Base-by-base conservation (phyloP, 2,888 invertebrate species). In the Parascotia fuliginaria region DNA sequence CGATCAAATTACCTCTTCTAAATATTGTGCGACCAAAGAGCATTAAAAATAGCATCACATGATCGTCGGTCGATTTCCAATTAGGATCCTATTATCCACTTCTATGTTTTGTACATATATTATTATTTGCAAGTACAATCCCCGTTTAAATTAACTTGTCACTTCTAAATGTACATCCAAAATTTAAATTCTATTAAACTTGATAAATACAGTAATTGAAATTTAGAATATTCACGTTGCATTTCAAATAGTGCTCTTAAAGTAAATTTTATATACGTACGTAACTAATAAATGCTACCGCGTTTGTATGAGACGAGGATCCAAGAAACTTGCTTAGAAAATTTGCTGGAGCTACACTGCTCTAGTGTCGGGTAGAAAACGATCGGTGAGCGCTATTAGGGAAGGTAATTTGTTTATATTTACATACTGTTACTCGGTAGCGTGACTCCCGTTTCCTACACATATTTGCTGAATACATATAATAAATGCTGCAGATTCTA, bases 371-470 rank as follows among this genome's bases (percentile, higher is more conserved):
- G 24, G 4, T 59, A 51, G 47, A 55, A 67, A 59, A 46, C 55
- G 52, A 65, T 68, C 63, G 54, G 54, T 47, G 59, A 53, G 61
- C 60, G 65, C 70, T 66, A 76, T 76, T 73, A 74, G 48, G 60
- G 44, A 55, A 59, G 49, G 51, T 70, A 75, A 76, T 76, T 65
- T 72, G 71, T 69, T 72, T 70, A 52, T 70, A 69, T 73, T 70
- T 72, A 70, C 73, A 65, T 73, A 63, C 44, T 54, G 61, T 48
- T 56, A 47, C 42, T 49, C 15, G 32, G 55, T 65, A 56, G 65
- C 73, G 70, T 70, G 69, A 59, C 65, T 70, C 40, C 56, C 51
- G 45, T 44, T 50, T 56, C 36, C 49, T 47, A 59, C 51, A 59
- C 59, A 60, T 49, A 49, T 46, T 64, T 41, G 32, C 32, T 43